These are phyloP conservation scores for Plecotus auritus DNA, from an alignment of 2,113 vertebrate species.

Conservation along the genomic window DNA sequence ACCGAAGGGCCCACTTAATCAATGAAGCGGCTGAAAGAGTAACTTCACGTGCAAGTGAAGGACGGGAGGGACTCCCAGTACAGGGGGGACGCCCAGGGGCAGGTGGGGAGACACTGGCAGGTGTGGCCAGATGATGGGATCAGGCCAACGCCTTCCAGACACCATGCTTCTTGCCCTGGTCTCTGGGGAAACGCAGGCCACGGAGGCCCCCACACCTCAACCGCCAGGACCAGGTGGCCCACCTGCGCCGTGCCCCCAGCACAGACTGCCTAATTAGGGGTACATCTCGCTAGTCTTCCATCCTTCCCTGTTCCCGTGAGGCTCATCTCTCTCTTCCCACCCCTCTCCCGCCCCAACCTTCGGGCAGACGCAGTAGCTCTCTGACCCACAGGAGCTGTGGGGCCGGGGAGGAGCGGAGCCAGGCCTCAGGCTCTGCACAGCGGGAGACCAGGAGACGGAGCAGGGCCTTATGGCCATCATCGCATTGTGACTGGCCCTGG, in stretches of 20 bases:
- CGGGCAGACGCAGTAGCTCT: background rate
- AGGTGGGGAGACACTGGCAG: background rate
- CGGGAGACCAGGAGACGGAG: no score
- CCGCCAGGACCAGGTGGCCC: background rate
- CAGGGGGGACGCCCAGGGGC: rapidly evolving
- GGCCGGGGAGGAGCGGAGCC: background rate
- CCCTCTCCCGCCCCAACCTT: background rate
- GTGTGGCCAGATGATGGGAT: background rate
- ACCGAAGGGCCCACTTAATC: background rate
- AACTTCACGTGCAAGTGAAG: background rate
- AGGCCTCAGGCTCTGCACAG: background rate
- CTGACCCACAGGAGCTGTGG: background rate
- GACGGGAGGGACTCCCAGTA: background rate
- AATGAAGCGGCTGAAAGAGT: background rate
- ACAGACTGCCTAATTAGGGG: background rate
- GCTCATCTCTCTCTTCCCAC: background rate
- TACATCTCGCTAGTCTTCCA: background rate
- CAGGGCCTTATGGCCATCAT: background rate
- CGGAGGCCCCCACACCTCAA: background rate
- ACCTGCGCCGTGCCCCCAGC: background rate
- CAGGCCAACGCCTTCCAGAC: background rate
- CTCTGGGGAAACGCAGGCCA: background rate
- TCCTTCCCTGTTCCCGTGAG: background rate
- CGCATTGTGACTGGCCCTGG: background rate
- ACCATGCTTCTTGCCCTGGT: background rate